Base-by-base conservation (phyloP, 2,888 invertebrate species). In the Ceratothoa steindachneri region DNA sequence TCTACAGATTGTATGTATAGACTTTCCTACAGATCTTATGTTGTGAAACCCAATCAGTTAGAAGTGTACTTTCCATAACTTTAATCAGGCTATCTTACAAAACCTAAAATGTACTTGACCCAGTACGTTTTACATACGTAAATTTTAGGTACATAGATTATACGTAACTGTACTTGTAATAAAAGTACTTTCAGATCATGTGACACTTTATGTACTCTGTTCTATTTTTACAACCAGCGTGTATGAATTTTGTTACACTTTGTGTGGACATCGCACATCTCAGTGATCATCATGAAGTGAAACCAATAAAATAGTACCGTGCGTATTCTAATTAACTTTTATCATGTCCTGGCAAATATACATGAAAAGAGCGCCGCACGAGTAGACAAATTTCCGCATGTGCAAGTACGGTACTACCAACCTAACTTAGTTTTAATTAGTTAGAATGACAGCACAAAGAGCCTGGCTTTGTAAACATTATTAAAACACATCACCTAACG, bases 391-490 rank as follows among this genome's bases (percentile, higher is more conserved):
- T 60, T 60, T 60, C 27, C 27, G 12, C 60, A 22, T 22, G 27
- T 60, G n/a, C 60, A 60, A 60, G 60, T 60, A 60, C 60, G 60
- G 60, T 60, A 24, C 60, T 60, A n/a, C 22, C 12, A 60, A 1
- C 24, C 12, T 60, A 60, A 24, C 24, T 3, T 60, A 60, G 60
- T 22, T 60, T 24, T 60, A 3, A n/a, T 60, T 60, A 60, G 60
- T 60, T 60, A 60, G 60, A 60, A 24, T n/a, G 27, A 1, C 12
- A 60, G 60, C 60, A 60, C 60, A 60, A 60, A 60, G 60, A 60
- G 27, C 60, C 60, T 60, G 60, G 60, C 60, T 60, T 60, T 60
- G 60, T 60, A 60, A 60, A 60, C 60, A 41, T 60, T 24, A 60
- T 22, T 60, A 60, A 60, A 60, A 60, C 60, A 60, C 60, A n/a